phyloP scores from a whole-genome alignment of 2,888 invertebrate species.

The Cheilosia impressa region DNA sequence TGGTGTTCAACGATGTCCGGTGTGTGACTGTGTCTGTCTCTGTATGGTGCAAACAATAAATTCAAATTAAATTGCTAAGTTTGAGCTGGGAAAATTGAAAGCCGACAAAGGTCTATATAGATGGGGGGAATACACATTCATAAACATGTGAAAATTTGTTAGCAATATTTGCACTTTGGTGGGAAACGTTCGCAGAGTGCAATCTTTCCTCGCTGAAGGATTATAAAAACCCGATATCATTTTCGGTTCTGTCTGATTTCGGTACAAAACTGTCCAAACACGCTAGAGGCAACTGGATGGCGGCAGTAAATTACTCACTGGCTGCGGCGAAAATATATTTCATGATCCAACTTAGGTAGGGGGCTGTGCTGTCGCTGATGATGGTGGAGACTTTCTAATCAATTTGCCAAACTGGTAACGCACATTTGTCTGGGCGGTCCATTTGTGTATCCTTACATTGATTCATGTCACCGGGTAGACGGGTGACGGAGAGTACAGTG shows the following conservation, averaged over 20 bases:
- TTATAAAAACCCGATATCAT: slow-evolving; percentile 64
- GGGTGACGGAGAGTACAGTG: slow-evolving; percentile 16
- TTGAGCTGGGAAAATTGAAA: slow-evolving; percentile 56
- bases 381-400: slow-evolving; percentile 68
- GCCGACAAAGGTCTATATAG: slow-evolving; percentile 40
- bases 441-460: slow-evolving; percentile 71
- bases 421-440: slow-evolving; percentile 63
- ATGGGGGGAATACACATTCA: slow-evolving; percentile 16
- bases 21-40: slow-evolving; percentile 14
- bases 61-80: slow-evolving; percentile 67
- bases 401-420: slow-evolving; percentile 73
- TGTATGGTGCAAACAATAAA: slow-evolving; percentile 53
- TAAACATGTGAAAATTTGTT: slow-evolving; percentile 47
- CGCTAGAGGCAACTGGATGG: slow-evolving; percentile 3
- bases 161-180: neutral
- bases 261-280: slow-evolving; percentile 6
- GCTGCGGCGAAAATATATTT: slow-evolving; percentile 56
- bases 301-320: slow-evolving; percentile 66
- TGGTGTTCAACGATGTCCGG: slow-evolving; percentile 21
- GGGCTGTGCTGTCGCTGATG: slow-evolving; percentile 3
- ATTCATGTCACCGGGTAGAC: slow-evolving; percentile 51
- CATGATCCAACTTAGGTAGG: slow-evolving; percentile 8
- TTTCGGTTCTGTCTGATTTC: slow-evolving; percentile 57
- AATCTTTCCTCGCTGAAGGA: slow-evolving; percentile 7
- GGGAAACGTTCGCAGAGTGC: neutral